These are phyloP conservation scores for Okapia johnstoni DNA, from an alignment of 2,113 vertebrate species.

Conservation along the genomic window DNA sequence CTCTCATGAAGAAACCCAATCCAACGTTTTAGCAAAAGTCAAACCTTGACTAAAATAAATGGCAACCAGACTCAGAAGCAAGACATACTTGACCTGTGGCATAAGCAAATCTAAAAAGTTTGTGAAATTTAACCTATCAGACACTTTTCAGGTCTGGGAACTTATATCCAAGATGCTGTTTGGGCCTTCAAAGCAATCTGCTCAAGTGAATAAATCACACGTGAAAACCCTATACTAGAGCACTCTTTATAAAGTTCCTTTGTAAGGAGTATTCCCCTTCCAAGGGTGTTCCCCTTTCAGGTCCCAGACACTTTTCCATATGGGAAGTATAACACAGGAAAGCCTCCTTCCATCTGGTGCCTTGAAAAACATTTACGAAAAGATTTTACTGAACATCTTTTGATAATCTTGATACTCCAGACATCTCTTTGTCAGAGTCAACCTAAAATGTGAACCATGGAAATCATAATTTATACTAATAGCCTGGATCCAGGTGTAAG, in stretches of 20 bases:
- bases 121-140: slow-evolving; percentile 50
- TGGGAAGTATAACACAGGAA: slow-evolving; percentile 40
- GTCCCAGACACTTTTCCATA: slow-evolving; percentile 30
- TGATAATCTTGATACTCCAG: slow-evolving; percentile 43
- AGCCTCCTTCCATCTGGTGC: slow-evolving; percentile 27
- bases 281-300: not conserved
- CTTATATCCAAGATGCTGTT: not conserved
- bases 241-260: slow-evolving; percentile 34
- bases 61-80: slow-evolving; percentile 9
- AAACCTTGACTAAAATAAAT: slow-evolving; percentile 37
- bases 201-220: slow-evolving; percentile 35
- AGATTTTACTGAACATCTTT: slow-evolving; percentile 38
- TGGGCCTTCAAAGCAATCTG: slow-evolving; percentile 31
- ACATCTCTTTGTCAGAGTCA: slow-evolving; percentile 25
- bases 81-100: slow-evolving; percentile 4
- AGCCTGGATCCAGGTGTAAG: slow-evolving; percentile 33
- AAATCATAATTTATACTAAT: slow-evolving; percentile 30
- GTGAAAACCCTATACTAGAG: not conserved
- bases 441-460: slow-evolving; percentile 31
- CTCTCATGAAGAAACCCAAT: slow-evolving; percentile 26
- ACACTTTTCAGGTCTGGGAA: slow-evolving; percentile 19
- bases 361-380: slow-evolving; percentile 46
- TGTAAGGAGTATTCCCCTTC: slow-evolving; percentile 8
- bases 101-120: slow-evolving; percentile 33
- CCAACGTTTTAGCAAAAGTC: slow-evolving; percentile 17